Percentiles rank a stretch among this genome's conserved stretches.
Evolutionary conservation across 2,113 vertebrate genomes (phyloP).

Genomic region (Pseudorectes ferrugineus): DNA sequence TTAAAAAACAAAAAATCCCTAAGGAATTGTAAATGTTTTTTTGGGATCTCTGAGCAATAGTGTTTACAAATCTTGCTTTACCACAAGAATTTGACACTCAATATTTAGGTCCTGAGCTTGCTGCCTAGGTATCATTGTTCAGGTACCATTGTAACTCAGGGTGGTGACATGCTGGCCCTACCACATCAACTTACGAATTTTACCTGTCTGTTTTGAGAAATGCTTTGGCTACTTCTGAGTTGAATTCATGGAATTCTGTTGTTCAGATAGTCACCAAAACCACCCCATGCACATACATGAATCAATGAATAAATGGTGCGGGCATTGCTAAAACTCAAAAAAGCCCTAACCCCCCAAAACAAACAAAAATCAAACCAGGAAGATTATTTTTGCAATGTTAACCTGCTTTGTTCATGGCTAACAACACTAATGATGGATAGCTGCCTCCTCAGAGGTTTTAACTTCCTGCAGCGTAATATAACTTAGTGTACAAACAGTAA

Average conservation of each 20-base stretch:
- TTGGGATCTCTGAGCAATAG: background rate
- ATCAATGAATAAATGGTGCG: background rate
- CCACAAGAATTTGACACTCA: background rate
- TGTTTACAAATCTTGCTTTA: background rate
- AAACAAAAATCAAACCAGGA: background rate
- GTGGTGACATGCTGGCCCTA: background rate
- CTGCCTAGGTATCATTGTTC: background rate
- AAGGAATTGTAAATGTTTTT: background rate
- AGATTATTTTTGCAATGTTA: background rate
- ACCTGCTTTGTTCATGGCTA: background rate
- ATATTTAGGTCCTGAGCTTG: background rate
- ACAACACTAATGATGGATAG: background rate
- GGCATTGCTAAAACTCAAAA: background rate
- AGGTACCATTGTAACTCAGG: background rate
- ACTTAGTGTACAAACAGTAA: background rate
- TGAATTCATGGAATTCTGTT: background rate
- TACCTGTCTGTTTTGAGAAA: background rate
- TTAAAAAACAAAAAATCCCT: rapidly evolving
- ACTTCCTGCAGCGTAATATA: background rate
- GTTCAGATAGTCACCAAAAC: background rate
- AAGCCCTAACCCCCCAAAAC: background rate
- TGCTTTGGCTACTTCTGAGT: background rate
- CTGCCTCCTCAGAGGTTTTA: background rate
- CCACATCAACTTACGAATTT: background rate
- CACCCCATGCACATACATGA: background rate